These are phyloP conservation scores for Achlya flavicornis DNA, from an alignment of 2,888 invertebrate genomes.

Conservation along the genomic window DNA sequence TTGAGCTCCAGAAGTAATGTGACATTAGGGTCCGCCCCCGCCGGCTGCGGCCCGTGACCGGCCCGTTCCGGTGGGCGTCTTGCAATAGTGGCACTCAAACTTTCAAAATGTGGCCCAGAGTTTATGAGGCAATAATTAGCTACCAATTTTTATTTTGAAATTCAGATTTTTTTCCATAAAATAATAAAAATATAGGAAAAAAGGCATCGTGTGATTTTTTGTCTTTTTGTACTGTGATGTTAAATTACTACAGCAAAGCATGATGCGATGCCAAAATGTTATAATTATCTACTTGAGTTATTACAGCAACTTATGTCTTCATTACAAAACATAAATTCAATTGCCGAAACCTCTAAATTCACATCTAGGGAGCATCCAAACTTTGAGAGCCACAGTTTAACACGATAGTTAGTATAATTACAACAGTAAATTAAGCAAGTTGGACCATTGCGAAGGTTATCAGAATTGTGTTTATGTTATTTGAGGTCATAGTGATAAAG, in stretches of 20 bases:
- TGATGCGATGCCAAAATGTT: no score
- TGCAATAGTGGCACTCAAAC: not conserved
- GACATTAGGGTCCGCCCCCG: not conserved
- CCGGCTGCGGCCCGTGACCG: slow-evolving; percentile 3
- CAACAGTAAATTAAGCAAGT: slow-evolving; percentile 49
- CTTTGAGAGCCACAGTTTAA: slow-evolving; percentile 20
- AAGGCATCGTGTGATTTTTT: no score
- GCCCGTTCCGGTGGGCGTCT: not conserved
- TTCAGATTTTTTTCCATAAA: no score
- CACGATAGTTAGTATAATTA: slow-evolving; percentile 47
- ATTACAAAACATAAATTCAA: not conserved
- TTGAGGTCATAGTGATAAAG: slow-evolving; percentile 33
- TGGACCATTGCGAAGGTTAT: slow-evolving; percentile 30
- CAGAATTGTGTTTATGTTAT: slow-evolving; percentile 39
- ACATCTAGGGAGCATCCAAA: not conserved
- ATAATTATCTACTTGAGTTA: no score
- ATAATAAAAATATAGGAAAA: no score
- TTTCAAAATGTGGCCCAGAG: not conserved
- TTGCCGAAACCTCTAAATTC: not conserved
- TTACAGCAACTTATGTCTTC: not conserved
- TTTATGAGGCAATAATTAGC: not conserved
- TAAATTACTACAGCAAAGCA: no score
- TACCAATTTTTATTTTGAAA: not conserved
- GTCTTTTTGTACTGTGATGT: no score
- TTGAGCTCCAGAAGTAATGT: slow-evolving; percentile 7